phyloP scores from a whole-genome alignment of 2,113 vertebrate genomes.

The Corythornis cristatus region DNA sequence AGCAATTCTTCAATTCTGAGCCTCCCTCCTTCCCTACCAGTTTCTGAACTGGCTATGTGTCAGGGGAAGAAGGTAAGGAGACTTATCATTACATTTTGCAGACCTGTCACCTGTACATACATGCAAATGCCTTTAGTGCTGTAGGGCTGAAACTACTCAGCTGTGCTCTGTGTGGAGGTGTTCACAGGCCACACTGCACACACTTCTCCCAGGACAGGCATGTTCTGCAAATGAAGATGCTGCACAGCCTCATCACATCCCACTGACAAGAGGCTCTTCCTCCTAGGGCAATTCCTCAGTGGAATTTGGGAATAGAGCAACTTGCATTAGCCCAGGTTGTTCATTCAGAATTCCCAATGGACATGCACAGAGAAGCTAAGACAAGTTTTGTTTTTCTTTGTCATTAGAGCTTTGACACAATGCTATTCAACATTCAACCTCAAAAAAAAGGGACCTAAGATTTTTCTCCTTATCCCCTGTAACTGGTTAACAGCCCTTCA shows the following conservation, averaged over 20 bases:
- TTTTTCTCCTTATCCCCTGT: background rate
- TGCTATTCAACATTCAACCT: background rate
- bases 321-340: background rate
- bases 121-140: background rate
- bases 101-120: background rate
- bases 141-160: background rate
- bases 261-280: background rate
- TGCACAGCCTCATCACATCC: background rate
- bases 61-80: background rate
- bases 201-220: background rate
- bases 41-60: background rate
- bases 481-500: background rate
- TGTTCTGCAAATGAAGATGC: background rate
- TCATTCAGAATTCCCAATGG: background rate
- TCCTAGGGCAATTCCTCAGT: background rate
- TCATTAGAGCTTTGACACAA: background rate
- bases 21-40: background rate
- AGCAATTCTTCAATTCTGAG: slow-evolving; percentile 13
- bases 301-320: background rate
- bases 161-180: background rate
- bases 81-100: background rate
- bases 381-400: background rate
- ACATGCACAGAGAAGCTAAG: background rate
- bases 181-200: background rate
- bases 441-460: background rate